Base-by-base conservation (phyloP, 2,797 vertebrate genomes). In the Caiman crocodilus region DNA sequence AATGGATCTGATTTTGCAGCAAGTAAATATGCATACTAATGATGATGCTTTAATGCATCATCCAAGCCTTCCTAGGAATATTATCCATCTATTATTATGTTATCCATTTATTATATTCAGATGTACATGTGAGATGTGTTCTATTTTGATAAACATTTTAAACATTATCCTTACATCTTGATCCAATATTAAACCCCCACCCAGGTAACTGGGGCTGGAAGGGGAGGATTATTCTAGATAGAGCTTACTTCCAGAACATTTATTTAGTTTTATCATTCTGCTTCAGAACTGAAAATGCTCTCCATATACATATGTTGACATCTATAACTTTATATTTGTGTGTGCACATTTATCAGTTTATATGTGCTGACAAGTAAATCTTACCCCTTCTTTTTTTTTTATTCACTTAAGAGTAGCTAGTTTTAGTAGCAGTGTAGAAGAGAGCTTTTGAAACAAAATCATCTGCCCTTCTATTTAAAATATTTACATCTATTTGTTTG, bases 11-110 rank as follows among this genome's bases (percentile, higher is more conserved):
- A 50, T 50, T 50, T 50, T 50, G 42, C 9, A 35, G 7, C 20
- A 69, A 20, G 32, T 73, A 25, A 65, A 16, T 1, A 14, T n/a
- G 28, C 60, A 50, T 35, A 5, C 56, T 32, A 15, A 7, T 28
- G 23, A 5, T 6, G 5, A 14, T 57, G 20, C 42, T 50, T 50
- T 50, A 50, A 50, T 76, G 55, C 3, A 0, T 0, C 28, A 56
- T 76, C 25, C 7, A 16, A 83, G 28, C 21, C 21, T 73, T 23
- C 69, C 14, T 71, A 25, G 21, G 32, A 42, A 73, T 42, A 50
- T 73, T 32, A 50, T 50, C 42, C 42, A 50, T 50, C 42, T 50
- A 50, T 50, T 50, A 50, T 50, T 10, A 50, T 50, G 42, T 50
- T 50, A 50, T 50, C 42, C 42, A 50, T 50, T 50, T 50, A 50